A percentile compares a stretch with the other conserved stretches of the same genome.
These are phyloP conservation scores for Abramis brama DNA, from an alignment of 2,113 vertebrate genomes.

Conservation along the genomic window DNA sequence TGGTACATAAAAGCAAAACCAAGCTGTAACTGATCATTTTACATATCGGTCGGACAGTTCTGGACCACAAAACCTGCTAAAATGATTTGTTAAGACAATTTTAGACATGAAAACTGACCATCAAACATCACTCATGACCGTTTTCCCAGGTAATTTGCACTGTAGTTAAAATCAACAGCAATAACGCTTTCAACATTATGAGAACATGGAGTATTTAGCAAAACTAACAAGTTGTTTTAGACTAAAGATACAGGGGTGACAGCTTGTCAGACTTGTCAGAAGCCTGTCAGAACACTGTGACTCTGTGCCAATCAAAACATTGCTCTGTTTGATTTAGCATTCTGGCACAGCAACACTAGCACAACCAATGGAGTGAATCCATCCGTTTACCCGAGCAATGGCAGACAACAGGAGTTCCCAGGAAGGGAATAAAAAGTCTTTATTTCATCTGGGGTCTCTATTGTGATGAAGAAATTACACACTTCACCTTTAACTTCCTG, in stretches of 20 bases:
- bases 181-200: not conserved
- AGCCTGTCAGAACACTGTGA: not conserved
- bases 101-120: not conserved
- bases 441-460: not conserved
- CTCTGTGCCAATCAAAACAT: constrained; percentile 1
- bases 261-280: not conserved
- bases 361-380: not conserved
- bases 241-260: not conserved
- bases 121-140: not conserved
- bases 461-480: not conserved
- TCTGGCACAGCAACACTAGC: not conserved
- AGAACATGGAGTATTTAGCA: not conserved
- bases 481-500: not conserved
- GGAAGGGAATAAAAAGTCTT: too few species aligned
- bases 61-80: not conserved
- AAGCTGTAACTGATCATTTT: not conserved
- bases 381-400: not conserved
- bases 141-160: not conserved
- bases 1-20: not conserved
- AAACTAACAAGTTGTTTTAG: constrained; percentile 17
- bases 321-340: too few species aligned
- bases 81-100: not conserved
- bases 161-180: not conserved
- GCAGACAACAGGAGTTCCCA: not conserved
- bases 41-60: not conserved